Conservation (phyloP, 2,797 vertebrate species). For the Sphaeramia orbicularis region DNA sequence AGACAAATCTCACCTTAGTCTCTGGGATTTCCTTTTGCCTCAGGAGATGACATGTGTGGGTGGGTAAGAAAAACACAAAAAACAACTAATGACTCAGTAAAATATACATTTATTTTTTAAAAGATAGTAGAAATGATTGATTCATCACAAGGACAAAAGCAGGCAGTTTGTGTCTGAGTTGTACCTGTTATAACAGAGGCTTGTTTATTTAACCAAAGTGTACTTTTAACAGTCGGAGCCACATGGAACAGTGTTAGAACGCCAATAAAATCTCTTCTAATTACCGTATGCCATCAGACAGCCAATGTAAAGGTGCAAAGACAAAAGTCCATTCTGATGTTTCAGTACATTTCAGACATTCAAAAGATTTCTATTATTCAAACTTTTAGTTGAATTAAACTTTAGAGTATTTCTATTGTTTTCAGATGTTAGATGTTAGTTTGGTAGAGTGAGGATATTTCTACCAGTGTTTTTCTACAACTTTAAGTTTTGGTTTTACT, state of each 20-base stretch:
- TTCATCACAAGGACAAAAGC: constrained; percentile 5
- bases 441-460: too few relatives aligned
- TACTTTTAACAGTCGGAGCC: background rate
- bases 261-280: background rate
- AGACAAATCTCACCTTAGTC: constrained; percentile 44
- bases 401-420: background rate
- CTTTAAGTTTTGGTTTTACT: too few relatives aligned
- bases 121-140: constrained; percentile 2
- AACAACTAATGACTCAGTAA: constrained; percentile 22
- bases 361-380: too few relatives aligned
- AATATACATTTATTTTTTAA: constrained; percentile 15
- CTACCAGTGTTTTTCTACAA: too few relatives aligned
- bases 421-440: too few relatives aligned
- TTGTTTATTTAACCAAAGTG: background rate
- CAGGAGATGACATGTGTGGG: constrained; percentile 31
- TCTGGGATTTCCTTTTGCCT: constrained; percentile 60
- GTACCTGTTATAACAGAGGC: background rate
- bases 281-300: background rate
- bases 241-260: background rate
- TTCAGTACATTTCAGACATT: background rate
- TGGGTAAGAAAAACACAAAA: constrained; percentile 12
- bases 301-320: background rate
- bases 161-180: background rate
- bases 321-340: background rate
- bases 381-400: too few relatives aligned